Base-by-base conservation (phyloP, 2,888 invertebrate species). In the Germaria angustata region DNA sequence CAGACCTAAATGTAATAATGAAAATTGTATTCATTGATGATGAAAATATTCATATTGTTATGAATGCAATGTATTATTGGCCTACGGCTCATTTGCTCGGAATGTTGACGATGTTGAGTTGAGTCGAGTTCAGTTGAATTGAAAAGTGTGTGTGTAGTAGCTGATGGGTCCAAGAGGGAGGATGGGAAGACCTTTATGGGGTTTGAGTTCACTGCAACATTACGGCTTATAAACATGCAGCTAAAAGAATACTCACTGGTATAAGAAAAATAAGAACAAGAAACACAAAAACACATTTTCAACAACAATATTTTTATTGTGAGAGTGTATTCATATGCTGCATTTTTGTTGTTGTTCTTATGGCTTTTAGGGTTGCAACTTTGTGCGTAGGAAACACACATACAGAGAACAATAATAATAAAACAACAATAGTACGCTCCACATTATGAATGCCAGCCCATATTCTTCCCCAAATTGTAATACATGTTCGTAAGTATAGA, bases 1-100 rank as follows among this genome's bases (percentile, higher is more conserved):
- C 24, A 34, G 44, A 68, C 51, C 49, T 51, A 53, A 77, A 78
- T 78, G 65, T 66, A 82, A 79, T 75, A 79, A 75, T 69, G 79
- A 75, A 77, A 73, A 79, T 79, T 82, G 69, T 61, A 75, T 82
- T 82, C 81, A 81, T 81, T 81, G 81, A 81, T 81, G 77, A 81
- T 63, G 72, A 51, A 79, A 80, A 80, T 68, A 80, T 80, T 73
- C 59, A 34, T 79, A 66, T 72, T 59, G 34, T 73, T 69, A 5
- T 72, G 81, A 82, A 82, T 79, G 69, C 79, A 61, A 71, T 66
- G 79, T 32, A 59, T 81, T 81, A 68, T 79, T 82, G 75, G 79
- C 82, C 75, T 79, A 66, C 75, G 82, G 82, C 75, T 72, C 79
- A 82, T 79, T 82, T 79, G 71, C 66, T 71, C 49, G 71, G 66